Evolutionary conservation across 2,888 invertebrate genomes (phyloP).

Genomic region (Lysandra coridon): DNA sequence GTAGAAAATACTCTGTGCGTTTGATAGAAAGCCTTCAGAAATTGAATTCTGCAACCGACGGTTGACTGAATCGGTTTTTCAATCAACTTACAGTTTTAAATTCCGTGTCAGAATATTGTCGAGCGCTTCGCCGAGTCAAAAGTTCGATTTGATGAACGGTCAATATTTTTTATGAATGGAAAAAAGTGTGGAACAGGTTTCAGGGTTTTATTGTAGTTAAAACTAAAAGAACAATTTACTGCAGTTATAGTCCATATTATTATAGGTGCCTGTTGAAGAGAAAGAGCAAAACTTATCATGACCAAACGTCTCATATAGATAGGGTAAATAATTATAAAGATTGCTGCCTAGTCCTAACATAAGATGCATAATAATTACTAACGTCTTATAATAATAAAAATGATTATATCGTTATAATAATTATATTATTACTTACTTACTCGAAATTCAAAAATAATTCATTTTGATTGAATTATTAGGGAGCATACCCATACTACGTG

Average conservation of each 20-base stretch:
- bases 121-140: background rate
- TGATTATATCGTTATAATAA: too few species aligned
- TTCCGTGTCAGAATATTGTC: background rate
- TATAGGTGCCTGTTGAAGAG: background rate
- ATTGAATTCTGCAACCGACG: slow-evolving; percentile 17
- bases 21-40: slow-evolving; percentile 6
- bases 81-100: slow-evolving; percentile 13
- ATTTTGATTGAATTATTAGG: too few species aligned
- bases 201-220: background rate
- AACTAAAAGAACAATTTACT: background rate
- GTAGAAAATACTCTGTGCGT: background rate
- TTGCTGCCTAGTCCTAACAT: too few species aligned
- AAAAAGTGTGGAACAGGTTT: background rate
- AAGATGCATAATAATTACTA: too few species aligned
- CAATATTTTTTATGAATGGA: background rate
- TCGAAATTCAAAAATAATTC: too few species aligned
- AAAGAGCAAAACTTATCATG: too few species aligned
- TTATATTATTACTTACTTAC: too few species aligned
- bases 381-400: too few species aligned
- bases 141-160: background rate
- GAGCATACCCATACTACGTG: too few species aligned
- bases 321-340: too few species aligned
- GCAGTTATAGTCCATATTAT: background rate
- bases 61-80: background rate
- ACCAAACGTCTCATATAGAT: too few species aligned